These are phyloP conservation scores for Eristalis tenax DNA, from an alignment of 2,888 invertebrate genomes.

Conservation along the genomic window DNA sequence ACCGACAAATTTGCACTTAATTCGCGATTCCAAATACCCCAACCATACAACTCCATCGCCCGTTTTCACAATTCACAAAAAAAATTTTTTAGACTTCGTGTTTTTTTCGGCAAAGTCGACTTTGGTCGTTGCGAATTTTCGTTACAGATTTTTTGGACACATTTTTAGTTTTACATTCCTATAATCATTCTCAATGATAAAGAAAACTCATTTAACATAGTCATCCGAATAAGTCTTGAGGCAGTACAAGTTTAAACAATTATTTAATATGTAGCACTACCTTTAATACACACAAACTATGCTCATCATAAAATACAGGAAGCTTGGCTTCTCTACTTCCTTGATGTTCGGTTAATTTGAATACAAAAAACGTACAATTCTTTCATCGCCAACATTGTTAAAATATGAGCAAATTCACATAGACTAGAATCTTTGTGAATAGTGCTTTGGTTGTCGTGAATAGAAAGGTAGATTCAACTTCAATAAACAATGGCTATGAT, in stretches of 20 bases:
- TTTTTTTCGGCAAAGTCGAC: too few relatives aligned
- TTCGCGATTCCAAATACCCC: too few relatives aligned
- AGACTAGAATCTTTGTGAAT: not conserved
- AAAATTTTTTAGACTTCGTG: too few relatives aligned
- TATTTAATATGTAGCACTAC: not conserved
- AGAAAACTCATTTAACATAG: too few relatives aligned
- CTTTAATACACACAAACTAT: not conserved
- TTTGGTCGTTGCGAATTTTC: too few relatives aligned
- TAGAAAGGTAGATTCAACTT: not conserved
- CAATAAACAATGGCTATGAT: slow-evolving; percentile 17
- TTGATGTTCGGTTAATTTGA: not conserved
- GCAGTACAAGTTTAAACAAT: not conserved
- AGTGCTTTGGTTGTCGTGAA: not conserved
- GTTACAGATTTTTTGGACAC: too few relatives aligned
- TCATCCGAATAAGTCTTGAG: too few relatives aligned
- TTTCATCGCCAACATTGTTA: not conserved
- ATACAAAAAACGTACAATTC: not conserved
- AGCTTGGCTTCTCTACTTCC: not conserved
- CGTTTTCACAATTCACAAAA: too few relatives aligned
- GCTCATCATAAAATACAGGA: not conserved
- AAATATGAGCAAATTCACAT: not conserved
- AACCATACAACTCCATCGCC: too few relatives aligned
- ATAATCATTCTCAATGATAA: too few relatives aligned
- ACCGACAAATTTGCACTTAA: too few relatives aligned
- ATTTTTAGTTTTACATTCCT: too few relatives aligned